phyloP scores from a whole-genome alignment of 2,797 vertebrate species.

The Diceros bicornis region DNA sequence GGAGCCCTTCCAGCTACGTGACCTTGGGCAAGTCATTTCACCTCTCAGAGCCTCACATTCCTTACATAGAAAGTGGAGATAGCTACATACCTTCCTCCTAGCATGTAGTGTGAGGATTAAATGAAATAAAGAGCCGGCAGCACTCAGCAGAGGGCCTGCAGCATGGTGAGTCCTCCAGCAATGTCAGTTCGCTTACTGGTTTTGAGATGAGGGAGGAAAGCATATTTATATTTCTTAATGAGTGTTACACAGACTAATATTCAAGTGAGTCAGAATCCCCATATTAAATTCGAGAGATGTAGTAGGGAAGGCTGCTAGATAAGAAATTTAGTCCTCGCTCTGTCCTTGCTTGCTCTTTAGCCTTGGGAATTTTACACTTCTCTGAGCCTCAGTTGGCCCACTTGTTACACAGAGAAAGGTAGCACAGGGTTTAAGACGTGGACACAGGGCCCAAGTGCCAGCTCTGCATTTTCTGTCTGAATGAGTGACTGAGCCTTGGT shows the following conservation, averaged over 20 bases:
- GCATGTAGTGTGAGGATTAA: not conserved
- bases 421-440: not conserved
- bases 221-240: not conserved
- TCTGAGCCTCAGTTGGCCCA: not conserved
- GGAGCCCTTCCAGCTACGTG: not conserved
- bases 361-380: not conserved
- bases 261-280: not conserved
- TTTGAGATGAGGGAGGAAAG: not conserved
- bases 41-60: not conserved
- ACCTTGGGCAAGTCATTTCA: conserved; percentile 8
- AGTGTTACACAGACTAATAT: not conserved
- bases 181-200: not conserved
- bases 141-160: not conserved
- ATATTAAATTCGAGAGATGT: not conserved
- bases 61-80: not conserved
- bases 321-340: not conserved
- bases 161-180: not conserved
- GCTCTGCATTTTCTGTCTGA: not conserved
- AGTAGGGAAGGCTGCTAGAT: not conserved
- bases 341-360: not conserved
- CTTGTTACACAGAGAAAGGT: not conserved
- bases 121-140: not conserved
- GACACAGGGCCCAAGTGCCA: not conserved
- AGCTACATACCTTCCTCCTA: not conserved
- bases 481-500: not conserved